Base-by-base conservation (phyloP, 37 sponge, comb jelly and placozoan genomes). In the Cliona cf. orientalis region DNA sequence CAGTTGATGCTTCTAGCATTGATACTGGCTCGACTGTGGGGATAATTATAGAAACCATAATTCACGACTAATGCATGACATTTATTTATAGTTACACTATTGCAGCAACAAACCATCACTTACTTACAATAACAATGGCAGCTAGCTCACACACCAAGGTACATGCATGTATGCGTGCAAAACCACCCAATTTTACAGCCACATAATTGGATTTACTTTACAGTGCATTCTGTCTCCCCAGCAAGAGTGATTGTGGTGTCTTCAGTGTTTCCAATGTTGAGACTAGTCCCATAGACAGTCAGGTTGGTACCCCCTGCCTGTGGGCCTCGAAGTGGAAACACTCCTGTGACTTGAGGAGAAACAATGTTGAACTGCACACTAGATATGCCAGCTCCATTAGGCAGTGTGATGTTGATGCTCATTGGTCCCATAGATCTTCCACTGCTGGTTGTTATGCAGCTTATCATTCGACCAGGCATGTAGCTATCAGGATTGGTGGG, bases 251-350 rank as follows among this genome's bases (percentile, higher is more conserved):
- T 71, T 77, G 22, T 42, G 32, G 79, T 72, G n/a, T 32, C 72
- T 25, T 73, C 84, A 42, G 39, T 56, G 70, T 76, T 86, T 6
- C 94, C 91, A 78, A 84, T 80, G 66, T 87, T 65, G 23, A 94
- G 83, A 53, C 63, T 33, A 23, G 41, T 81, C 35, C 95, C 95
- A 25, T 5, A 62, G 29, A 94, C 72, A 31, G 64, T 86, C 25
- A 94, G 32, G 9, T 36, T 46, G 42, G 83, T 91, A 41, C 91
- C 91, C 39, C 95, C 95, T 55, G 91, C 76, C 42, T 64, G 67
- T 38, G 95, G 95, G 11, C 95, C 95, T 57, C 72, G 70, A n/a
- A 72, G 55, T 49, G 95, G 95, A 12, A 35, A 33, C 28, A 94
- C 82, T 41, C 68, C 49, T 26, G n/a, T 55, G 32, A 88, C 31